Evolutionary conservation across 2,888 invertebrate species (phyloP).

Genomic region (Cybosia mesomella): DNA sequence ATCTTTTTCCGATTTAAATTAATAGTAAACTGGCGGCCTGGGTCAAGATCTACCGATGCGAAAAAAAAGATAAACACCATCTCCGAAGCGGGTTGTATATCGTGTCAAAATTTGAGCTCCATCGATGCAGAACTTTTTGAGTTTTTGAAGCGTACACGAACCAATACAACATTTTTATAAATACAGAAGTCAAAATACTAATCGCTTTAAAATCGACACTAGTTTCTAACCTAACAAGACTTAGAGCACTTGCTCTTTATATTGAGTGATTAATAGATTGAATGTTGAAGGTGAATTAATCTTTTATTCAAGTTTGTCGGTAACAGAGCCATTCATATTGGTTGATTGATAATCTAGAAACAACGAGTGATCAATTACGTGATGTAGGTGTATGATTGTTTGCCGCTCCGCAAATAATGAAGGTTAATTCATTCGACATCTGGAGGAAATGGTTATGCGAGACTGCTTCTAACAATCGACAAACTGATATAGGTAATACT

Average conservation of each 20-base stretch:
- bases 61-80: too few relatives aligned
- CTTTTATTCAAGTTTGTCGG: slow-evolving; percentile 24
- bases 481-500: slow-evolving; percentile 13
- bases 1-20: too few relatives aligned
- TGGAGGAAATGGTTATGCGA: slow-evolving; percentile 35
- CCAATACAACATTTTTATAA: too few relatives aligned
- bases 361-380: slow-evolving; percentile 44
- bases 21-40: too few relatives aligned
- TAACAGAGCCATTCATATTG: slow-evolving; percentile 4
- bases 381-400: slow-evolving; percentile 35
- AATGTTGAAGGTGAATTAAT: slow-evolving; percentile 24
- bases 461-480: slow-evolving; percentile 21
- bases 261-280: not conserved
- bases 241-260: not conserved
- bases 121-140: too few relatives aligned
- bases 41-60: too few relatives aligned
- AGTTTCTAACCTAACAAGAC: not conserved
- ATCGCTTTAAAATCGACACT: not conserved
- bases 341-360: slow-evolving; percentile 40
- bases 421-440: slow-evolving; percentile 47
- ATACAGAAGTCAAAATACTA: too few relatives aligned
- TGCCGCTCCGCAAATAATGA: slow-evolving; percentile 39
- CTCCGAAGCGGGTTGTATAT: too few relatives aligned
- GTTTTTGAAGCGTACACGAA: too few relatives aligned
- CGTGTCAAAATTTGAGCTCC: too few relatives aligned